Evolutionary conservation across 2,797 vertebrate species (phyloP).

Genomic region (Pempheris klunzingeri): DNA sequence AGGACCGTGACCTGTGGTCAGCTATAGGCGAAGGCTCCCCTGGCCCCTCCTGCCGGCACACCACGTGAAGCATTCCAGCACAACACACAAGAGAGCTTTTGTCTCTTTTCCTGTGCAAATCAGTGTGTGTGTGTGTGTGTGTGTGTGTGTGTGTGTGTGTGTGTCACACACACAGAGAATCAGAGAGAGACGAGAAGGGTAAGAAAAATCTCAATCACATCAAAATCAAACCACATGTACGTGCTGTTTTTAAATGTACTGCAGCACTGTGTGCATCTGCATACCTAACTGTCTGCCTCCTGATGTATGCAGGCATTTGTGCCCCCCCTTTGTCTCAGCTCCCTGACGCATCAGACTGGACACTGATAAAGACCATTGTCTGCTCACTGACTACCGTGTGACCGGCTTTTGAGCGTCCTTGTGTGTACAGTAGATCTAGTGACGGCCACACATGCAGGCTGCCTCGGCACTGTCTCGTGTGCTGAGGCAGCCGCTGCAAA

Average conservation of each 20-base stretch:
- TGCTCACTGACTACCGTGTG: constrained; percentile 50
- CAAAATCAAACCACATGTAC: constrained; percentile 10
- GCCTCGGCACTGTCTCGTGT: background rate
- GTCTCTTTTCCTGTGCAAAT: constrained; percentile 49
- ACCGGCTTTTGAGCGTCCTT: constrained; percentile 34
- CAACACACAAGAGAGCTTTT: constrained; percentile 63
- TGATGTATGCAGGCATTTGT: constrained; percentile 29
- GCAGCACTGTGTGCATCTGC: constrained; percentile 12
- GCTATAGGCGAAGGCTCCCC: constrained; percentile 27
- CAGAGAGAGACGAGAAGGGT: background rate
- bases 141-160: background rate
- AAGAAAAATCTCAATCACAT: background rate
- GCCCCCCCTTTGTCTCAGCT: constrained; percentile 56
- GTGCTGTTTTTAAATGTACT: background rate
- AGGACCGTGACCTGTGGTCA: constrained; percentile 28
- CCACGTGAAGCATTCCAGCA: constrained; percentile 64
- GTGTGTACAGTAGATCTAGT: constrained; percentile 1
- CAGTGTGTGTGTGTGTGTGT: constrained; percentile 6
- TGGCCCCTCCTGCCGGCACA: constrained; percentile 19
- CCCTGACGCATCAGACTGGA: constrained; percentile 38
- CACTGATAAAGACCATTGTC: constrained; percentile 62
- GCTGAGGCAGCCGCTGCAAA: background rate
- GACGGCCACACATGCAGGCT: background rate
- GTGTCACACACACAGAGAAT: background rate
- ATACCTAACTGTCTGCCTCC: constrained; percentile 21